Percentiles rank a stretch among this genome's conserved stretches.
phyloP scores from a whole-genome alignment of 2,113 vertebrate genomes.

The Fulica atra region DNA sequence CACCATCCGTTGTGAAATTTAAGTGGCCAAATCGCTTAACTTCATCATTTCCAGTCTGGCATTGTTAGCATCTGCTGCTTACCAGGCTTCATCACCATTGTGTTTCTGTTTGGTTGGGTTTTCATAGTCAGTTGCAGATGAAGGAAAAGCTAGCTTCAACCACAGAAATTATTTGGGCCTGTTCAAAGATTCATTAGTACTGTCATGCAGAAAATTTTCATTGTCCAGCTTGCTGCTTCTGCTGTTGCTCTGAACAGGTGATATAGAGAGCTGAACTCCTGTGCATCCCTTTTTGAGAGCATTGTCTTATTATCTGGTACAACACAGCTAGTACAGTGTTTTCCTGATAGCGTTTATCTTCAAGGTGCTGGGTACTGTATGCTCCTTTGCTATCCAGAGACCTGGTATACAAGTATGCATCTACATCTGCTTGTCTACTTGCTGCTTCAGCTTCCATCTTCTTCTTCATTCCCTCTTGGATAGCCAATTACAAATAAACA shows the following conservation, averaged over 20 bases:
- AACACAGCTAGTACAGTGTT: slow-evolving; percentile 15
- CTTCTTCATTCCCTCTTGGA: slow-evolving; percentile 75
- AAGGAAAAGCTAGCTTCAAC: slow-evolving; percentile 53
- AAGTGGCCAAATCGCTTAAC: slow-evolving; percentile 54
- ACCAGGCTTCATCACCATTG: slow-evolving; percentile 72
- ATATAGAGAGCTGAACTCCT: not conserved
- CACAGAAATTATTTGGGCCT: slow-evolving; percentile 18
- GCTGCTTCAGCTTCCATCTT: slow-evolving; percentile 75
- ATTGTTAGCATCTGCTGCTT: slow-evolving; percentile 67
- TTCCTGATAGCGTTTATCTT: slow-evolving; percentile 50
- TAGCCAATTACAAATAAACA: slow-evolving; percentile 68
- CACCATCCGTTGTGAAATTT: slow-evolving; percentile 62
- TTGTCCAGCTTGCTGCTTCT: slow-evolving; percentile 53
- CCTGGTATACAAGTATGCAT: slow-evolving; percentile 68
- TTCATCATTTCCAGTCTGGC: slow-evolving; percentile 68
- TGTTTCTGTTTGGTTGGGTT: slow-evolving; percentile 58
- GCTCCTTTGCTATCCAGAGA: slow-evolving; percentile 73
- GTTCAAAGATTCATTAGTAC: not conserved
- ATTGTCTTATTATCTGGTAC: slow-evolving; percentile 6
- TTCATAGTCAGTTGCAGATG: slow-evolving; percentile 44
- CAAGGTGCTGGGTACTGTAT: slow-evolving; percentile 59
- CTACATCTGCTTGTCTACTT: slow-evolving; percentile 71
- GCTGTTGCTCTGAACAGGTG: slow-evolving; percentile 19
- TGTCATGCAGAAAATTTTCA: slow-evolving; percentile 3
- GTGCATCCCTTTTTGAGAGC: slow-evolving; percentile 63